Evolutionary conservation across 2,113 vertebrate genomes (phyloP).

Genomic region (Jacana jacana): DNA sequence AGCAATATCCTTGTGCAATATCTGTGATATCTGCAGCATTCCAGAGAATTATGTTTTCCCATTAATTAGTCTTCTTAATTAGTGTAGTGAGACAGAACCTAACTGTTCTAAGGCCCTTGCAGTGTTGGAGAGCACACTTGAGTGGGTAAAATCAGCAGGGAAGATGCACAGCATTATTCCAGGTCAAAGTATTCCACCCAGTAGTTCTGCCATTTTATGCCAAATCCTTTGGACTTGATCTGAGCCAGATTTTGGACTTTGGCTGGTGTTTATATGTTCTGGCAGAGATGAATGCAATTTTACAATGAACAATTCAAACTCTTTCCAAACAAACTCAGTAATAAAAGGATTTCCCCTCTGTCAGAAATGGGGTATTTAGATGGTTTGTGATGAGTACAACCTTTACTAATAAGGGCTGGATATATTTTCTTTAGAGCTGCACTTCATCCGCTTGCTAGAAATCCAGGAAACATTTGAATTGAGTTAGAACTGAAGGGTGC

Average conservation of each 20-base stretch:
- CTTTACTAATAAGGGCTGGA: slow-evolving; percentile 28
- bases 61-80: slow-evolving; percentile 40
- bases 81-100: neutral
- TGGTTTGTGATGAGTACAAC: neutral
- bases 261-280: neutral
- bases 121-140: neutral
- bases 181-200: neutral
- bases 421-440: slow-evolving; percentile 20
- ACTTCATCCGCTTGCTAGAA: slow-evolving; percentile 27
- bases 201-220: slow-evolving; percentile 2
- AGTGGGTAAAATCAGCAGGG: neutral
- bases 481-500: slow-evolving; percentile 1
- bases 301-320: slow-evolving; percentile 26
- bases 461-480: slow-evolving; percentile 42
- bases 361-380: slow-evolving; percentile 33
- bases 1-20: slow-evolving; percentile 63
- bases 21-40: slow-evolving; percentile 35
- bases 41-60: slow-evolving; percentile 15
- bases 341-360: slow-evolving; percentile 32
- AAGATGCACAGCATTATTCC: neutral
- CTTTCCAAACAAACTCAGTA: slow-evolving; percentile 12
- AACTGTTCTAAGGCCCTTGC: neutral
- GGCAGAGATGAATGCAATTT: slow-evolving; percentile 21
- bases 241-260: neutral
- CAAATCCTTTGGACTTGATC: neutral